Conservation (phyloP, 2,113 vertebrate species). For the Herpailurus yagouaroundi region DNA sequence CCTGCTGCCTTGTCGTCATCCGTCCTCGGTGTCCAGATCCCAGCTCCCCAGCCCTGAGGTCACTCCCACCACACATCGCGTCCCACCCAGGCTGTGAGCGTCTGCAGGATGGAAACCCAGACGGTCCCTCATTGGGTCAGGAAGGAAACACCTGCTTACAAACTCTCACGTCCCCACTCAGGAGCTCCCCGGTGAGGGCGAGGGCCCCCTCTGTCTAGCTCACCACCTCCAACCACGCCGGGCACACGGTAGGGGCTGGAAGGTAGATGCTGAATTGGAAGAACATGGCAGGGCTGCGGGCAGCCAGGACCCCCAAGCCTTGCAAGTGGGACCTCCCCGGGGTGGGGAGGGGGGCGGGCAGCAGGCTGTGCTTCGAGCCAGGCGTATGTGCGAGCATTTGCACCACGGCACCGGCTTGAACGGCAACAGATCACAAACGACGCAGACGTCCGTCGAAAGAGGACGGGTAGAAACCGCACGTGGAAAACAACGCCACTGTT, state of each 20-base stretch:
- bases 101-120: rapidly evolving
- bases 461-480: rapidly evolving
- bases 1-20: too few relatives aligned
- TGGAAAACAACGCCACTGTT: rapidly evolving
- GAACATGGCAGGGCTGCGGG: too few relatives aligned
- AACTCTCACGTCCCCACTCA: rapidly evolving
- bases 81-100: neutral
- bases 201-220: neutral
- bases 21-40: rapidly evolving
- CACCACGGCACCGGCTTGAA: rapidly evolving
- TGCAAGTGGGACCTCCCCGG: rapidly evolving
- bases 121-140: rapidly evolving
- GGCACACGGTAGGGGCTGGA: neutral
- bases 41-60: neutral
- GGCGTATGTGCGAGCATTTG: rapidly evolving
- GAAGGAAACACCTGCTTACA: rapidly evolving
- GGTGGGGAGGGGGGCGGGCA: rapidly evolving
- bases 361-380: neutral
- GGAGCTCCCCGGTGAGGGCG: rapidly evolving
- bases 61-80: rapidly evolving
- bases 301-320: rapidly evolving
- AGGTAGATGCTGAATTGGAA: neutral
- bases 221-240: neutral
- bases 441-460: rapidly evolving
- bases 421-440: too few relatives aligned